Base-by-base conservation (phyloP, 2,113 vertebrate genomes). In the Callospermophilus lateralis region DNA sequence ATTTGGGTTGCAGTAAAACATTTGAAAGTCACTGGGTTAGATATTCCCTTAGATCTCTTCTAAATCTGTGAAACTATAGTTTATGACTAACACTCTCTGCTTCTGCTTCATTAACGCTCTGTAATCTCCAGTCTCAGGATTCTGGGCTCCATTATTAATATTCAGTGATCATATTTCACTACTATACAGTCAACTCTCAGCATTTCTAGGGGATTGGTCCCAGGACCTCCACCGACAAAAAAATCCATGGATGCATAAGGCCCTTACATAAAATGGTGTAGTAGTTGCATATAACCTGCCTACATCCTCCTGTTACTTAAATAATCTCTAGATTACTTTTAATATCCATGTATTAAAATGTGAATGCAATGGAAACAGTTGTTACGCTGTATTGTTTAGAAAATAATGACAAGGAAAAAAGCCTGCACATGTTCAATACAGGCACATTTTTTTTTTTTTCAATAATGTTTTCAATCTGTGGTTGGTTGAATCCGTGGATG, bases 1-100 rank as follows among this genome's bases (percentile, higher is more conserved):
- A n/a, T 67, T 17, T 53, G 37, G 28, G n/a, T 45, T 84, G 26
- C 48, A 93, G n/a, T 70, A 19, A 92, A 63, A 81, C 45, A 11
- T 80, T 8, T 53, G 34, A 55, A 90, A 87, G 70, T n/a, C 78
- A 32, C 39, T 67, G 32, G 15, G 53, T 81, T 87, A 78, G 39
- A 26, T 74, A 42, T 26, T 73, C 24, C 15, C 37, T 68, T 16
- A 3, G n/a, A n/a, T 67, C 51, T 89, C 68, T 74, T 79, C 84
- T 61, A 30, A 79, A 55, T 93, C 65, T 76, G 20, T 51, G 53
- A 77, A 77, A 32, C 26, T 73, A 4, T 51, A 12, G 63, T 84
- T 90, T 32, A 13, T 63, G 51, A 92, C 34, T 87, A 84, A 90
- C 76, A 24, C 87, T 68, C 63, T 93, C 32, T 86, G 67, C 68